Percentiles rank a stretch among this genome's conserved stretches.
Evolutionary conservation across 2,797 vertebrate genomes (phyloP).

Genomic region (Artibeus lituratus): DNA sequence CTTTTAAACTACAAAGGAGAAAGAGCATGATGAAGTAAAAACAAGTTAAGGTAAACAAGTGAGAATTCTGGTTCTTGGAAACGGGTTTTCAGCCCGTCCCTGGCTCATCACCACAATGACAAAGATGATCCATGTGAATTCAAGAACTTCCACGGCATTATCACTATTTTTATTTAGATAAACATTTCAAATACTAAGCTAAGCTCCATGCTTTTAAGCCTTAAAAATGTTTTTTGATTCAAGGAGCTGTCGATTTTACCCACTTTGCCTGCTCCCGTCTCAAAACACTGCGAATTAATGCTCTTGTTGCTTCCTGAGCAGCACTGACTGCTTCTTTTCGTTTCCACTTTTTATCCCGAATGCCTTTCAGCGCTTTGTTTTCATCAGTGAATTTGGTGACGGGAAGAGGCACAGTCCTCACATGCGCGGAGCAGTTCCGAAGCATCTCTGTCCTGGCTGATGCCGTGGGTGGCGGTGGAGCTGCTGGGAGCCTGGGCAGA

Average conservation of each 20-base stretch:
- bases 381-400: neutral
- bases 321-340: neutral
- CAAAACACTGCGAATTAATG: neutral
- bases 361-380: neutral
- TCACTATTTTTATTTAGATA: neutral
- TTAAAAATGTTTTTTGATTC: neutral
- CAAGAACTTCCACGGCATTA: neutral
- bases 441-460: neutral
- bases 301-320: neutral
- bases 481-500: neutral
- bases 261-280: neutral
- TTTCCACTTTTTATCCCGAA: neutral
- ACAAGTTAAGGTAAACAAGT: neutral
- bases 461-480: too few relatives aligned
- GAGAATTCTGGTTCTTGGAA: neutral
- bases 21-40: neutral
- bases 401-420: neutral
- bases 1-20: conserved; percentile 8
- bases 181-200: conserved; percentile 9
- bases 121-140: neutral
- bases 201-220: neutral
- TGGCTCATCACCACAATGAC: neutral
- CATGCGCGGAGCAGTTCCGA: neutral
- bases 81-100: neutral
- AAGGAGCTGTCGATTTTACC: neutral